Conservation (phyloP, 2,113 vertebrate genomes). For the Apodemus speciosus region DNA sequence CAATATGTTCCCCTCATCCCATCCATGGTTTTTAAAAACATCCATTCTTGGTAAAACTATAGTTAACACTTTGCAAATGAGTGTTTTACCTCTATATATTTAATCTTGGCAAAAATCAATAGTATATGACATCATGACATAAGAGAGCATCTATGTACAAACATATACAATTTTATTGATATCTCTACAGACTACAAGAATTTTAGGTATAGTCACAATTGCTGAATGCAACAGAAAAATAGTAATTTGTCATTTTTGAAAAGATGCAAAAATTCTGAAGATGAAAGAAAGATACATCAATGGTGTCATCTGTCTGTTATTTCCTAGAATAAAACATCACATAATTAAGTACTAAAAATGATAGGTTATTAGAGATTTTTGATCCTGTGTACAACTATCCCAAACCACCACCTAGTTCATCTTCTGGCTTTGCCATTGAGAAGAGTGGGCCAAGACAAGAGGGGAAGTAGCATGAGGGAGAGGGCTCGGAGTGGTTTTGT, state of each 20-base stretch:
- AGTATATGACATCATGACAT: conserved; percentile 85
- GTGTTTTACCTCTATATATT: conserved; percentile 81
- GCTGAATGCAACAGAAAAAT: conserved; percentile 85
- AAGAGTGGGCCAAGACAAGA: conserved; percentile 43
- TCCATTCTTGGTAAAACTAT: conserved; percentile 37
- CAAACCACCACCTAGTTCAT: conserved; percentile 64
- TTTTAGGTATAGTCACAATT: conserved; percentile 86
- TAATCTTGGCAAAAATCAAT: conserved; percentile 84
- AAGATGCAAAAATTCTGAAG: conserved; percentile 84
- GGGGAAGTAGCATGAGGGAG: conserved; percentile 15
- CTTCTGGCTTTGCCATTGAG: conserved; percentile 67
- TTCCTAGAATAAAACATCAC: conserved; percentile 80
- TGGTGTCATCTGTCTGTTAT: conserved; percentile 80
- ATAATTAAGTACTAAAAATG: conserved; percentile 80
- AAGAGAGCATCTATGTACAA: conserved; percentile 93
- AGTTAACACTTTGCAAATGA: conserved; percentile 53
- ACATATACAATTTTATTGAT: conserved; percentile 88
- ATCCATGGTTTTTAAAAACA: conserved; percentile 44
- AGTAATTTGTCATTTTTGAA: conserved; percentile 83
- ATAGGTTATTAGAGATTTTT: conserved; percentile 77
- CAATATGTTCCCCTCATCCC: neutral
- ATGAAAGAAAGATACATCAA: conserved; percentile 84
- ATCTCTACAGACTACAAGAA: conserved; percentile 88
- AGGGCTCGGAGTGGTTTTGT: neutral
- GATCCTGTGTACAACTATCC: conserved; percentile 73